phyloP scores from a whole-genome alignment of 2,797 vertebrate genomes.

The Crossoptilon crossoptilon region DNA sequence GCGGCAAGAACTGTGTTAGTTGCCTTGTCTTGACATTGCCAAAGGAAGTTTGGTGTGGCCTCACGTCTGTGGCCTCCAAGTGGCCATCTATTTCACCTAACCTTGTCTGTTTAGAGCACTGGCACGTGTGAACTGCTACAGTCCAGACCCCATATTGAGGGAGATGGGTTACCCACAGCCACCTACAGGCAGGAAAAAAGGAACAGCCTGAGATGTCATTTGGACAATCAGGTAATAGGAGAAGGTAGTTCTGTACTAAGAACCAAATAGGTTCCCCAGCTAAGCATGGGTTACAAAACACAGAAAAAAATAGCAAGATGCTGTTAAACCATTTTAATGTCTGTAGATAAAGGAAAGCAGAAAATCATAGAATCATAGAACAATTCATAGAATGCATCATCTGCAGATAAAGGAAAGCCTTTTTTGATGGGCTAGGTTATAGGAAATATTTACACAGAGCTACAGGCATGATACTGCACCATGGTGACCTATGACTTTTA shows the following conservation, averaged over 20 bases:
- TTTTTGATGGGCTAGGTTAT: neutral
- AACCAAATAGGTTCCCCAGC: neutral
- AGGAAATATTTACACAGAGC: neutral
- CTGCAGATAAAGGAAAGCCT: neutral
- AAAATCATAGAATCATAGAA: neutral
- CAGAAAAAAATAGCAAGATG: neutral
- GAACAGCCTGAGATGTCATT: neutral
- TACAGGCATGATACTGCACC: neutral
- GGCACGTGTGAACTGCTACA: rapidly evolving
- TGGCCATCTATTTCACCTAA: neutral
- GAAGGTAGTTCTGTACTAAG: neutral
- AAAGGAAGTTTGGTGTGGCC: neutral
- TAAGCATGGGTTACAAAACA: neutral
- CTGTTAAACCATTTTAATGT: neutral
- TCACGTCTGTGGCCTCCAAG: neutral
- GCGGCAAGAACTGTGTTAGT: neutral
- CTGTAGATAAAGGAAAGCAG: neutral
- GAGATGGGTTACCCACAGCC: neutral
- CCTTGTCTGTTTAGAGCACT: neutral
- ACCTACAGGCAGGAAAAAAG: neutral
- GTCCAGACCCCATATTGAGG: rapidly evolving
- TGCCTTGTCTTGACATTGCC: neutral
- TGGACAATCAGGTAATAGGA: neutral
- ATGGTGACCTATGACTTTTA: neutral
- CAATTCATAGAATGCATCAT: neutral